These are phyloP conservation scores for Hippopotamyrus pictus DNA, from an alignment of 2,797 vertebrate species.

Conservation along the genomic window DNA sequence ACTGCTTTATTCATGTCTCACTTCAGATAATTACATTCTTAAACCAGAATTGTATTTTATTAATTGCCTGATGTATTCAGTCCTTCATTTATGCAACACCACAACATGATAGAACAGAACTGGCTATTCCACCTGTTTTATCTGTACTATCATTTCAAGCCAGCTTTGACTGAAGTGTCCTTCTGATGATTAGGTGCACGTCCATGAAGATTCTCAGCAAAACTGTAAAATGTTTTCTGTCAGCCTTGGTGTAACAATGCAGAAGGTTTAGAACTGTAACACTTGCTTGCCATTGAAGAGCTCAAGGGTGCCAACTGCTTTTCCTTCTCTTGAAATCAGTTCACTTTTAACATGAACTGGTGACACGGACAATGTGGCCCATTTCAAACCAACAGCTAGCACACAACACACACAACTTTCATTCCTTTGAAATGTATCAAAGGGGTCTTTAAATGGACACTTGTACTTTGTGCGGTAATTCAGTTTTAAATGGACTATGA, in stretches of 20 bases:
- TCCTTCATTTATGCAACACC: slow-evolving; percentile 54
- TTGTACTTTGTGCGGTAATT: not conserved
- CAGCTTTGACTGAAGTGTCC: not conserved
- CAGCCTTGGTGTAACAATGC: not conserved
- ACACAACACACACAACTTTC: not conserved
- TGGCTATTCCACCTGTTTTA: not conserved
- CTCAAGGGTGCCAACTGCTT: not conserved
- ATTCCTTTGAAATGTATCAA: not conserved
- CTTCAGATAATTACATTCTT: not conserved
- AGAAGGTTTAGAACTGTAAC: not conserved
- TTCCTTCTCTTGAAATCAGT: not conserved
- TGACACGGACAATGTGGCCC: not conserved
- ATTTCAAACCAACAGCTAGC: not conserved
- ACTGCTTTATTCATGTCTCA: not conserved
- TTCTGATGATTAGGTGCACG: not conserved
- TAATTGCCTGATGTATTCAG: slow-evolving; percentile 31
- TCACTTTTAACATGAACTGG: not conserved
- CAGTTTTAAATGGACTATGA: not conserved
- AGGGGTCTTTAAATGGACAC: not conserved
- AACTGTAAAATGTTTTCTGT: not conserved
- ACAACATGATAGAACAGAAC: not conserved
- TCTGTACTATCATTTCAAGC: not conserved
- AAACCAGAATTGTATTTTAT: slow-evolving; percentile 55
- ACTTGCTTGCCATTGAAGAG: not conserved
- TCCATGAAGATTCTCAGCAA: not conserved